These are phyloP conservation scores for Physella acuta DNA, from an alignment of 1,140 invertebrate species.

Conservation along the genomic window DNA sequence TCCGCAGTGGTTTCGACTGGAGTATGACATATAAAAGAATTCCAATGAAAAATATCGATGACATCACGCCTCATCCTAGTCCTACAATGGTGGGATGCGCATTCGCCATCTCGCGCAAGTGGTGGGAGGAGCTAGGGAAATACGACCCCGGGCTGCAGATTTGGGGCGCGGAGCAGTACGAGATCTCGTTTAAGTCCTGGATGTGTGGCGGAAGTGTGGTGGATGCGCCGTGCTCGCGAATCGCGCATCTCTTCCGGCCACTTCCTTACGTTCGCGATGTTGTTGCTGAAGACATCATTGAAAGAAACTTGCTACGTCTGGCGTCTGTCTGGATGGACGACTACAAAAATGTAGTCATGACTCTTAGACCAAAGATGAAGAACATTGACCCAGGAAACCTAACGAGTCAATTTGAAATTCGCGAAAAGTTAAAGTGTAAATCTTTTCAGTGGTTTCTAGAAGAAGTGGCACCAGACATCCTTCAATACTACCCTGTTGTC, in stretches of 20 bases:
- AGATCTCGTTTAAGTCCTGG: no score
- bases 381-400: background rate
- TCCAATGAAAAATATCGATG: background rate
- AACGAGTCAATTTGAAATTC: background rate
- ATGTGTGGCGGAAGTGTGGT: no score
- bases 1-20: background rate
- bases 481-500: background rate
- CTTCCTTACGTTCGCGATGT: background rate
- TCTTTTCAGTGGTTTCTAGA: background rate
- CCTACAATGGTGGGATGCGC: background rate
- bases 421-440: background rate
- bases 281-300: background rate
- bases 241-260: no score
- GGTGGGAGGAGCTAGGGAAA: background rate
- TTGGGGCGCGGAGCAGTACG: background rate
- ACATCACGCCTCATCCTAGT: background rate
- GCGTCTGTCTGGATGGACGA: constrained; percentile 17
- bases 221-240: background rate
- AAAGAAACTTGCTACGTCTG: background rate
- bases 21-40: background rate
- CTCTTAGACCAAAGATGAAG: background rate
- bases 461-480: constrained; percentile 2
- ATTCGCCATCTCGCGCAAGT: background rate
- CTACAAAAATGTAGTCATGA: background rate
- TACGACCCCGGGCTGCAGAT: background rate